Evolutionary conservation across 2,888 invertebrate species (phyloP), one percentile per base, ranked within the genome.

Genomic region (Drosophila rubida): DNA sequence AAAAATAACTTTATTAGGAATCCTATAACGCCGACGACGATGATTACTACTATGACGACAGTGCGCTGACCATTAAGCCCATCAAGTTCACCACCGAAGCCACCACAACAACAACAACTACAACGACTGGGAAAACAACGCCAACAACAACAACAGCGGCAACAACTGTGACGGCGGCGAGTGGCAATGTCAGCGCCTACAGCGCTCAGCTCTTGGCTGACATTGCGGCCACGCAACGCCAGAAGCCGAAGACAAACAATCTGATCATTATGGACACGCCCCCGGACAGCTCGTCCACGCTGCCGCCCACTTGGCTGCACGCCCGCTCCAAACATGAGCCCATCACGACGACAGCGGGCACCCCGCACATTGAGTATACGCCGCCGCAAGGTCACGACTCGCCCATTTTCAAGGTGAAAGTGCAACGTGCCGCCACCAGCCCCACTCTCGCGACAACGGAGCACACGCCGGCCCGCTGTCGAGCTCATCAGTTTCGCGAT

Each of bases 1-100:
- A 86, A 82, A 88, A 75, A 90, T 88, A 88, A 78, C 54, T 59
- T 51, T 58, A 74, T 59, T 80, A 91, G 91, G 87, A 89, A 27
- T 69, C 82, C 22, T 81, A 81, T 48, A 79, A 77, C 49, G 89
- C 81, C 35, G 90, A 89, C 14, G 90, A 91, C 44, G 81, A 81
- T 76, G 81, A 81, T 68, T 91, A 91, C 64, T 91, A 92, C 71
- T 92, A 92, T 59, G 91, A 92, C 79, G 91, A 91, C 50, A 81
- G 74, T 58, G 91, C 90, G 74, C 75, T 91, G 50, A 92, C 92
- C 14, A 87, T 92, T 30, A 91, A 89, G 55, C 91, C 92, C 41
- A 74, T 84, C 41, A 87, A 80, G 69, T 70, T 84, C 39, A 68
- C 88, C 41, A 81, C 81, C 4, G 69, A 74, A 32, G 49, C 39